Evolutionary conservation across 2,797 vertebrate species (phyloP).

Genomic region (Alectoris magna): DNA sequence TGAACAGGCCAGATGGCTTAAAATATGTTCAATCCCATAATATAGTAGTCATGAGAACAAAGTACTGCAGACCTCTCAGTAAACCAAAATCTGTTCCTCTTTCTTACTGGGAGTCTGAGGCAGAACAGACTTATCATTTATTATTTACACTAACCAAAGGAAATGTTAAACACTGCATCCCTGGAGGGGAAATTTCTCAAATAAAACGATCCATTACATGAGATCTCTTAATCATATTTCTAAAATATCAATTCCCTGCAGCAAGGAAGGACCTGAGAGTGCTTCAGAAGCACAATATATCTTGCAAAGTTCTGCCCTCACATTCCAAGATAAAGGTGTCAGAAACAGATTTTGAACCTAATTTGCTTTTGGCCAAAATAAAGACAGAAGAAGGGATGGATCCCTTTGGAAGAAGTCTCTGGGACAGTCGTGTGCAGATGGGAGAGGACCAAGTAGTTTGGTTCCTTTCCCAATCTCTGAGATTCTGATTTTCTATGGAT

Average conservation of each 20-base stretch:
- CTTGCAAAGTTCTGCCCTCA: background rate
- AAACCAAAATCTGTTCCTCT: constrained; percentile 49
- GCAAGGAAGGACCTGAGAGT: background rate
- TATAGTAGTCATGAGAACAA: constrained; percentile 59
- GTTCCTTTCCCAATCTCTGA: background rate
- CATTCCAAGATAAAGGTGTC: background rate
- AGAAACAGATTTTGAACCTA: background rate
- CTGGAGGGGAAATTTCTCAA: background rate
- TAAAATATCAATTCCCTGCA: background rate
- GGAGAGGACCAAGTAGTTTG: background rate
- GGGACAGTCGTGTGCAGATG: rapidly evolving
- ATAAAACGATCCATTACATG: background rate
- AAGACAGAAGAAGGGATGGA: background rate
- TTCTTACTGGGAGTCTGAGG: constrained; percentile 17
- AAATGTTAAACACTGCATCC: constrained; percentile 44
- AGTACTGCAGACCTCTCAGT: constrained; percentile 24
- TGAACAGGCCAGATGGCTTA: constrained; percentile 62
- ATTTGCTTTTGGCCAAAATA: background rate
- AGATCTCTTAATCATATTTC: background rate
- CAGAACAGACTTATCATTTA: constrained; percentile 40
- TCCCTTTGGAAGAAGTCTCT: background rate
- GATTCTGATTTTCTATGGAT: background rate
- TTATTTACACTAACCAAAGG: constrained; percentile 50
- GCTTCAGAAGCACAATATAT: background rate
- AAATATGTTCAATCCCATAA: constrained; percentile 62